Percentiles rank a stretch among this genome's conserved stretches.
Evolutionary conservation across 30 jellyfish, hydroid and myxozoan genomes (phyloP).

Genomic region (Hydractinia symbiolongicarpus): DNA sequence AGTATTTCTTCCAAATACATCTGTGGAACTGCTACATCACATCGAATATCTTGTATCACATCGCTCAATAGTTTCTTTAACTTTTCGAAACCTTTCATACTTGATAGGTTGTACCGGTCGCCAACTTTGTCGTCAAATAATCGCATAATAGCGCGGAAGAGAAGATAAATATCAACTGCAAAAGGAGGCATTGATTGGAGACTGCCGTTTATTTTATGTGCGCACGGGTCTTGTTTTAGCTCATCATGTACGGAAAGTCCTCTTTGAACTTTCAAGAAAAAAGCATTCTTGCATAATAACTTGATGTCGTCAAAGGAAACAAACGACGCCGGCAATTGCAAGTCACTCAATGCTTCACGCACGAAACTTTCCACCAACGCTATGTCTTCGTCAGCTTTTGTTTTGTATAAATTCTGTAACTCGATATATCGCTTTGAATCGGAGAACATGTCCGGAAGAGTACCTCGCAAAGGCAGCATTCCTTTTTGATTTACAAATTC

Average conservation of each 20-base stretch:
- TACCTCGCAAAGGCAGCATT: slow-evolving; percentile 71
- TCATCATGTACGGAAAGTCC: slow-evolving; percentile 29
- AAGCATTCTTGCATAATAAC: slow-evolving; percentile 23
- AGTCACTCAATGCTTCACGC: slow-evolving; percentile 14
- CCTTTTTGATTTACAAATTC: slow-evolving; percentile 49
- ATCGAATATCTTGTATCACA: neutral
- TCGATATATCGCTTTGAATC: slow-evolving; percentile 74
- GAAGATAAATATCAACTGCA: neutral
- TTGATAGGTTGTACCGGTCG: neutral
- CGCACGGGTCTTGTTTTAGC: neutral
- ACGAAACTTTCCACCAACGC: neutral
- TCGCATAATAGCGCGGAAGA: slow-evolving; percentile 12
- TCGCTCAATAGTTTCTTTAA: neutral
- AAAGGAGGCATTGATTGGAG: neutral
- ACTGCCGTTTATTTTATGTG: slow-evolving; percentile 11
- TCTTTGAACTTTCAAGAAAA: slow-evolving; percentile 13
- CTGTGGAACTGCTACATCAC: neutral
- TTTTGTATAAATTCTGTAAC: slow-evolving; percentile 60
- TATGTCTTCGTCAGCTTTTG: slow-evolving; percentile 25
- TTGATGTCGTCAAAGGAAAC: slow-evolving; percentile 23
- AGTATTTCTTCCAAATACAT: slow-evolving; percentile 8
- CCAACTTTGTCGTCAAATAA: neutral
- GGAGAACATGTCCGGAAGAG: slow-evolving; percentile 89
- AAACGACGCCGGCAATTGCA: slow-evolving; percentile 11
- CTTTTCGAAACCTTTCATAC: neutral